Conservation (phyloP, 2,888 invertebrate genomes). For the Acanthosepion lycidas region DNA sequence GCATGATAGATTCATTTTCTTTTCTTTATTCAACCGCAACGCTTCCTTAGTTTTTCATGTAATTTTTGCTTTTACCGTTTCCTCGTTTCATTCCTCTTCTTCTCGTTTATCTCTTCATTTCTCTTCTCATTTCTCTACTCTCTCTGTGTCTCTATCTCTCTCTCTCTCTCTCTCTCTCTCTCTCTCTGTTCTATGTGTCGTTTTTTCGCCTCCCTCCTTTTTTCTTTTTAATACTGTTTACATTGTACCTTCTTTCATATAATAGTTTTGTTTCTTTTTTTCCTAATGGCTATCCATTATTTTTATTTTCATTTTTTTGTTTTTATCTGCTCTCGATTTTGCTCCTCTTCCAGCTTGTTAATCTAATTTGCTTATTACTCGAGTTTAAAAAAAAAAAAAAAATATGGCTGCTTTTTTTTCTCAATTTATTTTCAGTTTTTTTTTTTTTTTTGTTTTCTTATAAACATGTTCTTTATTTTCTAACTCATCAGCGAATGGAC, state of each 20-base stretch:
- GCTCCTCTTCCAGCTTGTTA: no score
- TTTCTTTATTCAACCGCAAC: background rate
- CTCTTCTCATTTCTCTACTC: background rate
- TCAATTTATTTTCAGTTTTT: background rate
- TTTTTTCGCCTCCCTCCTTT: no score
- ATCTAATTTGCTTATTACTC: no score
- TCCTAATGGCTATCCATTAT: no score
- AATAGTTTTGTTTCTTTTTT: no score
- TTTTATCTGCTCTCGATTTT: no score
- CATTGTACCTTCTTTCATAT: no score
- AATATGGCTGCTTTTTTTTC: no score
- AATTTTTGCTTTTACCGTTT: background rate
- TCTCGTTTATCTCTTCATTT: background rate
- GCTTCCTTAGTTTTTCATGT: background rate
- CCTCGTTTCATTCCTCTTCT: background rate
- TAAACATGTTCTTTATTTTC: background rate
- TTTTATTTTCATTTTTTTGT: no score
- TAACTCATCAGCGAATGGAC: background rate
- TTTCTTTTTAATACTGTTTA: no score
- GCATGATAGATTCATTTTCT: no score
- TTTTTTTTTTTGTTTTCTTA: background rate
- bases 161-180: background rate
- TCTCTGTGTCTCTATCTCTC: accelerated
- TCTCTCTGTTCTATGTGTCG: background rate
- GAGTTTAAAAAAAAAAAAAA: no score